These are phyloP conservation scores for Acanthis flammea DNA, from an alignment of 2,797 vertebrate genomes.

Conservation along the genomic window DNA sequence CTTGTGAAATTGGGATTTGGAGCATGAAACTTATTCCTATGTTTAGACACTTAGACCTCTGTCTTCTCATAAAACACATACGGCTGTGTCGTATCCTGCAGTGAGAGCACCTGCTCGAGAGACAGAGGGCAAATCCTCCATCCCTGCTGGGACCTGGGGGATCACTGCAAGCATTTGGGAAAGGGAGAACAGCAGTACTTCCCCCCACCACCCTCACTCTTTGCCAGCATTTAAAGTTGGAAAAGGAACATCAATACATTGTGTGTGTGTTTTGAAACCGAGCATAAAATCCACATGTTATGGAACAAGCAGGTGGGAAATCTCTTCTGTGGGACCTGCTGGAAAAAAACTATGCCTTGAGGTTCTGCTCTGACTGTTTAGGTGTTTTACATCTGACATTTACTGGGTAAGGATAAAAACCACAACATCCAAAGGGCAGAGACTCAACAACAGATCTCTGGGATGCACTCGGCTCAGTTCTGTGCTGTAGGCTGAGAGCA, in stretches of 20 bases:
- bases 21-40: constrained; percentile 17
- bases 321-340: neutral
- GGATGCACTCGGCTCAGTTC: neutral
- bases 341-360: neutral
- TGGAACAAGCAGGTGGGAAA: neutral
- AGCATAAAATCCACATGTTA: neutral
- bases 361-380: neutral
- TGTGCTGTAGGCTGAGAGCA: neutral
- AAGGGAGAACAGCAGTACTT: neutral
- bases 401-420: neutral
- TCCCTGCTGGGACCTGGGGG: neutral
- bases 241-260: neutral
- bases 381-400: neutral
- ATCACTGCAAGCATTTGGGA: neutral
- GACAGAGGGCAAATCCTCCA: no score
- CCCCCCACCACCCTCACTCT: neutral
- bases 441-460: neutral
- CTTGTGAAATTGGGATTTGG: constrained; percentile 30
- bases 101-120: neutral
- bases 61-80: neutral
- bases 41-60: neutral
- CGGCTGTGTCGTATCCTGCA: fast-evolving
- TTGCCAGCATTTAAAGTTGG: neutral
- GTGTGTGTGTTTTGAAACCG: neutral
- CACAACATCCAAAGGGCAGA: neutral